Conservation (phyloP, 2,113 vertebrate species). For the Indicator maculatus region DNA sequence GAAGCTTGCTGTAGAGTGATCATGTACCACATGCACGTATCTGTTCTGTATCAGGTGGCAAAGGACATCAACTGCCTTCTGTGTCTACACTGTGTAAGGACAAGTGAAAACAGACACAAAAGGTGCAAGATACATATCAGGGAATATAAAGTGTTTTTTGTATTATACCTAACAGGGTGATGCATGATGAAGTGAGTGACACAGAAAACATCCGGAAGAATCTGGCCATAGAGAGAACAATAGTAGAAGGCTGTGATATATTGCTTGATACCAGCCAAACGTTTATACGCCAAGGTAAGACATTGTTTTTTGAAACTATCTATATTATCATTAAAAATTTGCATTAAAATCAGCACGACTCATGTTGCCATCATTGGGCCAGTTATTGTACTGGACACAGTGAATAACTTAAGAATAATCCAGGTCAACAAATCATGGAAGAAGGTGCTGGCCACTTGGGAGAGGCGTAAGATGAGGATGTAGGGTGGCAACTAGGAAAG, state of each 20-base stretch:
- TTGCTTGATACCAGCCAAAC: conserved; percentile 96
- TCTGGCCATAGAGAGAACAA: conserved; percentile 95
- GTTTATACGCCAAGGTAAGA: conserved; percentile 93
- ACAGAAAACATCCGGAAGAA: conserved; percentile 98
- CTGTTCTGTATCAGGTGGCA: neutral
- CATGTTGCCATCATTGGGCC: neutral
- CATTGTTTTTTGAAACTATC: neutral
- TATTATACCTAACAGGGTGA: conserved; percentile 80
- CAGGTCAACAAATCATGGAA: neutral
- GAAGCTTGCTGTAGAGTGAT: neutral
- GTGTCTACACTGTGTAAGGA: neutral
- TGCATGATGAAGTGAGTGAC: conserved; percentile 98
- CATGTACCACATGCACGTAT: neutral
- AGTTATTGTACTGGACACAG: neutral
- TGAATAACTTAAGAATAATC: neutral
- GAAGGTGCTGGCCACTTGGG: too few relatives aligned
- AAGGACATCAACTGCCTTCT: neutral
- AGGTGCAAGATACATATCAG: neutral
- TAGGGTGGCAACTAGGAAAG: too few relatives aligned
- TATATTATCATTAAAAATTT: fast-evolving
- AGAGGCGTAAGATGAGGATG: too few relatives aligned
- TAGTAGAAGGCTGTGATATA: conserved; percentile 97
- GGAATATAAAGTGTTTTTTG: neutral
- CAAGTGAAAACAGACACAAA: neutral
- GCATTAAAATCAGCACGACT: neutral